Evolutionary conservation across 2,113 vertebrate genomes (phyloP), one percentile per base, ranked within the genome.

Genomic region (Saguinus midas): DNA sequence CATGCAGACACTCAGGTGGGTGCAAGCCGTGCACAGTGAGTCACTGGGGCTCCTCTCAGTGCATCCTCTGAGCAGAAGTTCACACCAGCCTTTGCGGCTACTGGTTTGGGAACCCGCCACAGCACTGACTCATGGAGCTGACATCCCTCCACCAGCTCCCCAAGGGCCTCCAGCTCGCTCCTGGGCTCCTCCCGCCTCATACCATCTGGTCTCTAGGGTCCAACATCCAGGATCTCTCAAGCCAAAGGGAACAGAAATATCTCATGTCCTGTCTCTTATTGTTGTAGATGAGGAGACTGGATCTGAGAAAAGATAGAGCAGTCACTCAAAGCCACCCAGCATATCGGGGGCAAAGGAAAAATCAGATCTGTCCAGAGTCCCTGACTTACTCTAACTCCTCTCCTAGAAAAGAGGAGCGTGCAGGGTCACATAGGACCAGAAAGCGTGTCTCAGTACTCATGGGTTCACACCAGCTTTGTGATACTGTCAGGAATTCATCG

Each of bases 21-120:
- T 4, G 25, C 6, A 0, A 57, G 57, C 5, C 1, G 17, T 8
- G 7, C 18, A 5, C 32, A 0, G 32, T 23, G 25, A 72, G 80
- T 45, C 80, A 23, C 57, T 50, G 0, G 0, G 16, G 0, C 5
- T 4, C 14, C 29, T 45, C 16, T 25, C 40, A 1, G 21, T 0
- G 6, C n/a, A 17, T 14, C 64, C 61, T 72, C n/a, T 0, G 32
- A 48, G 21, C 3, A 6, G 25, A 12, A 80, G 64, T 29, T 55
- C 37, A 35, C 66, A 35, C 32, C 8, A 79, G 91, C 64, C 43
- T 61, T 17, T 14, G 40, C 27, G 25, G 78, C 92, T 95, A 50
- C 92, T 88, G 64, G 72, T 50, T 25, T 82, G 80, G 92, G 88
- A 75, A 1, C 3, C 27, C 0, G 1, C 48, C 14, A 4, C 37